phyloP scores from a whole-genome alignment of 1,140 invertebrate genomes.

The Cherax destructor region DNA sequence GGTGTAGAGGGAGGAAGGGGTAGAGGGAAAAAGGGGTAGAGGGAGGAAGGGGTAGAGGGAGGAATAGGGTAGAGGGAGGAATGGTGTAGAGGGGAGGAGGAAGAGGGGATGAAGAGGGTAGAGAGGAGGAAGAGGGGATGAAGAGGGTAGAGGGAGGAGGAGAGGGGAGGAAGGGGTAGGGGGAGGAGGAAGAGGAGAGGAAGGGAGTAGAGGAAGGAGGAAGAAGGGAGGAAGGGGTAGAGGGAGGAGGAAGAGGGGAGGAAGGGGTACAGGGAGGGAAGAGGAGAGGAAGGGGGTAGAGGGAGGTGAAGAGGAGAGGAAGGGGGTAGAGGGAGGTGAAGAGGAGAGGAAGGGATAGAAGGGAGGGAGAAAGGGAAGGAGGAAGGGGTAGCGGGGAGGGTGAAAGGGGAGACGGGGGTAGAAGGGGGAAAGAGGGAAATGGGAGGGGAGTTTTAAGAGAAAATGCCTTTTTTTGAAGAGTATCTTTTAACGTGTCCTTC shows the following conservation, averaged over 20 bases:
- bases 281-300: neutral
- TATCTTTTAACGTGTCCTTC: too few species aligned
- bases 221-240: too few species aligned
- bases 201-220: neutral
- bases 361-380: neutral
- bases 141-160: neutral
- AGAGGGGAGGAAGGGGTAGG: too few species aligned
- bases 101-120: too few species aligned
- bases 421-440: too few species aligned
- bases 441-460: too few species aligned
- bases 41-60: neutral
- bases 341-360: neutral
- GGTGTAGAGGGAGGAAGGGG: neutral
- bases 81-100: too few species aligned
- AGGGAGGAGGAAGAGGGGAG: too few species aligned
- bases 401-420: too few species aligned
- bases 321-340: neutral
- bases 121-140: neutral
- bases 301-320: neutral
- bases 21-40: neutral
- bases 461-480: too few species aligned
- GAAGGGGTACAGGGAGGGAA: neutral
- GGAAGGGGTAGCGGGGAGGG: neutral
- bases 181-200: neutral
- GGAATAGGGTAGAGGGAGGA: too few species aligned